Evolutionary conservation across 1,140 invertebrate species (phyloP).

Genomic region (Nasonia vitripennis): DNA sequence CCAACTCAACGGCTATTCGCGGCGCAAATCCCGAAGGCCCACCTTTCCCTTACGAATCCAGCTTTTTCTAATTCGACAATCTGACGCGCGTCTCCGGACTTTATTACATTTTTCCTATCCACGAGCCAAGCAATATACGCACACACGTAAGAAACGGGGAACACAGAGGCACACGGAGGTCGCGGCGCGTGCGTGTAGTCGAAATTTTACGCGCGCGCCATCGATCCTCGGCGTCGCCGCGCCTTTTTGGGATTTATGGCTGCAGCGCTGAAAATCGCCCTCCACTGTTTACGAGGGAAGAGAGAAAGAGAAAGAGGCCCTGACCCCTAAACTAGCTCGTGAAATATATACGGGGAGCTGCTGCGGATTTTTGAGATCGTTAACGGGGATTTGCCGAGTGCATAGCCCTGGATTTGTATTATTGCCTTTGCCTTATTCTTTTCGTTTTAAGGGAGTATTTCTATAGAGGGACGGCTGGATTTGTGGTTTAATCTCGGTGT

Average conservation of each 20-base stretch:
- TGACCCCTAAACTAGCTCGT: not conserved
- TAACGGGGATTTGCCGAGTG: not conserved
- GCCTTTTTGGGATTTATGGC: constrained; percentile 1
- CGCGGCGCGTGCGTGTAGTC: not conserved
- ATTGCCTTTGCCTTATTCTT: not conserved
- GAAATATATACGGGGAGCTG: not conserved
- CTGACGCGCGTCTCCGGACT: too few species aligned
- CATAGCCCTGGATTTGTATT: not conserved
- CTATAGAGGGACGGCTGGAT: not conserved
- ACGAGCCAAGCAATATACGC: not conserved
- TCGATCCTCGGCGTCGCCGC: not conserved
- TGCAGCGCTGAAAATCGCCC: not conserved
- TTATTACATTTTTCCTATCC: too few species aligned
- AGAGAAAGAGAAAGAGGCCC: not conserved
- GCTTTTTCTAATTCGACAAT: too few species aligned
- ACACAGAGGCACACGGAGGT: not conserved
- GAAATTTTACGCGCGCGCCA: not conserved
- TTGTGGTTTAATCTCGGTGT: not conserved
- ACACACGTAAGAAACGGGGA: not conserved
- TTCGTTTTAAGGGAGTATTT: not conserved
- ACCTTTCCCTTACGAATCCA: too few species aligned
- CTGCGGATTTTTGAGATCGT: not conserved
- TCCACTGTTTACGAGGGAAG: not conserved
- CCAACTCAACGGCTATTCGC: too few species aligned
- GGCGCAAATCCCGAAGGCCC: too few species aligned